Evolutionary conservation across 2,888 invertebrate species (phyloP), one percentile per base, ranked within the genome.

Genomic region (Drosophila barbarae): DNA sequence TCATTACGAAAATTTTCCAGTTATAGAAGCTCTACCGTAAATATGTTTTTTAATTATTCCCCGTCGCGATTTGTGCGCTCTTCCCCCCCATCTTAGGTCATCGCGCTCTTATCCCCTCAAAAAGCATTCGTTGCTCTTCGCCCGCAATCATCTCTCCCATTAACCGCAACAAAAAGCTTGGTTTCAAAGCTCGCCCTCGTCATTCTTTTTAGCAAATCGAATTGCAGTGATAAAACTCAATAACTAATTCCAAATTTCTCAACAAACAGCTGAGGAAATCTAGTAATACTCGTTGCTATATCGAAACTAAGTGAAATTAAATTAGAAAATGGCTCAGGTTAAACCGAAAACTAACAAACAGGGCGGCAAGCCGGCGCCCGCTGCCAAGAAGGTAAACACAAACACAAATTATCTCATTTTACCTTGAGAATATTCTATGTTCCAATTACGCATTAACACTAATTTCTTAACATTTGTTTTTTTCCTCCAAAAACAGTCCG

Each of bases 301-400:
- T 36, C 44, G 55, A 73, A 76, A 55, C 70, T 82, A 80, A 80
- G 64, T 73, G 73, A 72, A 71, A 81, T 75, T 77, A 76, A 71
- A 67, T 71, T 67, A 79, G 66, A 86, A 77, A 79, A 89, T 89
- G 89, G 88, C 87, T 86, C 89, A 89, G 87, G 84, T 86, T 76
- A 89, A 89, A 86, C 85, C 72, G 76, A 89, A 87, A 84, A 89
- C 88, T 79, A 88, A 74, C 77, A 89, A 89, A 82, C 87, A 86
- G 84, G 85, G 81, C 72, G 80, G 85, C 80, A 89, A 89, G 77
- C 87, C 87, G 78, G 77, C 77, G 52, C 58, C 76, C 59, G 74
- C 72, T 49, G 76, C 78, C 23, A 89, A 89, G 74, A 89, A 89
- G 89, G 89, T 89, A 89, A 68, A 69, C 15, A 44, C n/a, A n/a